These are phyloP conservation scores for Sebastes cheni DNA, from an alignment of 2,797 vertebrate species.

Conservation along the genomic window DNA sequence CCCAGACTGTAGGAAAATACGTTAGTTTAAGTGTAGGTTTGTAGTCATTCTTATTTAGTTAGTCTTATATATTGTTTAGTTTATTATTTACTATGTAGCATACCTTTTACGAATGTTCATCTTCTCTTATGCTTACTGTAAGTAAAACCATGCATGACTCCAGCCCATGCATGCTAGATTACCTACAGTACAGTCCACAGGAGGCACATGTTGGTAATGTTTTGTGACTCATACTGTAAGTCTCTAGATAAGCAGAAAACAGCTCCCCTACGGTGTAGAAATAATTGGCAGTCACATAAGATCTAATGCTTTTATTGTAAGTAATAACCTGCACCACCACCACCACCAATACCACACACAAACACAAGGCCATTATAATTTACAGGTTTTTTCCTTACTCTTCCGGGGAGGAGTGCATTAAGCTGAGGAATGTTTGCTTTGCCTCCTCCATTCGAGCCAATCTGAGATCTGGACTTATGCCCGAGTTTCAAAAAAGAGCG, in stretches of 20 bases:
- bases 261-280: not conserved
- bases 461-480: constrained; percentile 39
- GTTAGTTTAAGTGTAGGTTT: not conserved
- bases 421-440: constrained; percentile 61
- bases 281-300: not conserved
- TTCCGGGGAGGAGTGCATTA: constrained; percentile 23
- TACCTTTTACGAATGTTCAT: not conserved
- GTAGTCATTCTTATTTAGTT: not conserved
- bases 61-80: not conserved
- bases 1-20: too few species aligned
- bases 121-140: not conserved
- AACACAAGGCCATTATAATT: not conserved
- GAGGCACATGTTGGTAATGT: not conserved
- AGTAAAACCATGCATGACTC: too few species aligned
- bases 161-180: not conserved
- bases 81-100: not conserved
- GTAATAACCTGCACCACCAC: not conserved
- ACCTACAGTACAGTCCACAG: not conserved
- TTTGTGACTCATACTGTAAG: not conserved
- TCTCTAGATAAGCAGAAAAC: not conserved
- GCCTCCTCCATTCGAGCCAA: constrained; percentile 39
- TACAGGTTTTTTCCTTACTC: not conserved
- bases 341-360: not conserved
- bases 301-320: constrained; percentile 3
- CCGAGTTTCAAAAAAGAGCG: constrained; percentile 20